Conservation (phyloP, 2,888 invertebrate species). For the Zonitis immaculata region DNA sequence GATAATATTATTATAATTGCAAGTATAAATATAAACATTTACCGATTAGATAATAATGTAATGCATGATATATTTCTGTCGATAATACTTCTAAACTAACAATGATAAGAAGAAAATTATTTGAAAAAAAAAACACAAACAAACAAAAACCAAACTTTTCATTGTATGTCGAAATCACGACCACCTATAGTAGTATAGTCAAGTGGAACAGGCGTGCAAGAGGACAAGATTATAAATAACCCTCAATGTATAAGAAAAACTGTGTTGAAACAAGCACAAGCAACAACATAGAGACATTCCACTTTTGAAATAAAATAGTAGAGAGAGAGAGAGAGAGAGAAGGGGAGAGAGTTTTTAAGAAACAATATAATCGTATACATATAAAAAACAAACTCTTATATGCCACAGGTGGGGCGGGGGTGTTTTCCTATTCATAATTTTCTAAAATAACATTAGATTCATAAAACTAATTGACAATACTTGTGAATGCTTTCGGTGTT, state of each 20-base stretch:
- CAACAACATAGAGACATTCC: conserved; percentile 19
- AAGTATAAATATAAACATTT: neutral
- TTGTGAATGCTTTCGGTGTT: no score
- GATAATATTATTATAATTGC: neutral
- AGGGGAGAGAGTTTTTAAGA: no score
- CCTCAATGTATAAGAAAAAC: conserved; percentile 15
- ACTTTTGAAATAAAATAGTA: no score
- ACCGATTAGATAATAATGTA: neutral
- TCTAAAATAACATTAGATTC: no score
- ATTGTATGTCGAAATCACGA: conserved; percentile 11
- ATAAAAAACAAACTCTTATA: no score
- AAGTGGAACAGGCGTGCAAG: conserved; percentile 8
- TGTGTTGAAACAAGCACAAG: conserved; percentile 4
- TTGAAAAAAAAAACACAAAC: no score
- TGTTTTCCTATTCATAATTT: no score
- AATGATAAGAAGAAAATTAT: neutral
- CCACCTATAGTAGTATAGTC: conserved; percentile 5
- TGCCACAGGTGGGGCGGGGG: no score
- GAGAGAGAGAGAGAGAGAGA: no score
- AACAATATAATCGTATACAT: no score
- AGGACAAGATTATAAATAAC: conserved; percentile 20
- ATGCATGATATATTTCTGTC: neutral
- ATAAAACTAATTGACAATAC: no score
- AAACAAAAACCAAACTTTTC: neutral
- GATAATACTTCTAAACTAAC: neutral